phyloP scores from a whole-genome alignment of 2,888 invertebrate species.

The Agonopterix alstromeriana region DNA sequence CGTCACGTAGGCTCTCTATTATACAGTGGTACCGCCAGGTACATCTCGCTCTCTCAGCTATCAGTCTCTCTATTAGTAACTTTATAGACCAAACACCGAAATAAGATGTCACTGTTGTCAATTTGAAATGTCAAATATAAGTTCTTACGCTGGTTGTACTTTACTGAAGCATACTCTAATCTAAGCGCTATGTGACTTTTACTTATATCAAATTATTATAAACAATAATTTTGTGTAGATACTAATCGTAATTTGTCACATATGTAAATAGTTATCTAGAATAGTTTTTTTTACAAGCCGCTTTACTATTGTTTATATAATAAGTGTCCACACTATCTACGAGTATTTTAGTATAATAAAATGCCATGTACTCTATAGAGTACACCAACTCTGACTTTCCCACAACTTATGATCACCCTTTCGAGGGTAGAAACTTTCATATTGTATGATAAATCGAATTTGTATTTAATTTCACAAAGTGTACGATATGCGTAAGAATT shows the following conservation, averaged over 20 bases:
- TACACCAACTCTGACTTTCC: not conserved
- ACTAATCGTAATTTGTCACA: slow-evolving; percentile 42
- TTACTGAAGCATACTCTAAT: too few relatives aligned
- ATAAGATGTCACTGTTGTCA: too few relatives aligned
- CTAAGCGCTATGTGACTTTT: not conserved
- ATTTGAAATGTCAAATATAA: too few relatives aligned
- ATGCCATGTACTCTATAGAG: slow-evolving; percentile 5
- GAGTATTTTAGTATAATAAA: slow-evolving; percentile 23
- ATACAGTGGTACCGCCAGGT: too few relatives aligned
- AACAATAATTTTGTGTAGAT: slow-evolving; percentile 5
- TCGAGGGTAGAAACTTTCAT: not conserved
- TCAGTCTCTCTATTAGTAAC: too few relatives aligned
- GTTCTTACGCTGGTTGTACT: too few relatives aligned
- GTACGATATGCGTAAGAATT: slow-evolving; percentile 45
- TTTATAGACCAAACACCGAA: too few relatives aligned
- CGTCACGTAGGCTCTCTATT: too few relatives aligned
- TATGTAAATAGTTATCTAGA: slow-evolving; percentile 60
- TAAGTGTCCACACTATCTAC: not conserved
- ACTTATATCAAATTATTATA: not conserved
- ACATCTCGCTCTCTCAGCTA: too few relatives aligned
- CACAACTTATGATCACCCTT: not conserved
- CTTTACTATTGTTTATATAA: slow-evolving; percentile 29
- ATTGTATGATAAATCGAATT: slow-evolving; percentile 34
- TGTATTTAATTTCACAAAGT: slow-evolving; percentile 42
- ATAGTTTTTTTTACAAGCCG: slow-evolving; percentile 55